Evolutionary conservation across 2,888 invertebrate genomes (phyloP).

Genomic region (Thyatira batis): DNA sequence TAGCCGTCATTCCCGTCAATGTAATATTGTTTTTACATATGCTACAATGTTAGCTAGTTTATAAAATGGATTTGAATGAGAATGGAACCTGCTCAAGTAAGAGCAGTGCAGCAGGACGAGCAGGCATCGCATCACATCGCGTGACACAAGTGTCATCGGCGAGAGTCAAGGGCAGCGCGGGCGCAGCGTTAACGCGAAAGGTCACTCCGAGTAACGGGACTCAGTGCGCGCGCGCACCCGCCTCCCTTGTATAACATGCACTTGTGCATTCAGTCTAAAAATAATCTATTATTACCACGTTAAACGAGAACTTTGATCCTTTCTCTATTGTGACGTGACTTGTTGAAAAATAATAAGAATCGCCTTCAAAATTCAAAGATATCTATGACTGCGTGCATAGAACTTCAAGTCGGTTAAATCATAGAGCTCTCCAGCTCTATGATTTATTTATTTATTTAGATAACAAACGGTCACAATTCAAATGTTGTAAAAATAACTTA

Average conservation of each 20-base stretch:
- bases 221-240: conserved; percentile 15
- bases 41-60: too few relatives aligned
- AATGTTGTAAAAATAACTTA: too few relatives aligned
- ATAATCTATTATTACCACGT: background rate
- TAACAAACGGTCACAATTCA: too few relatives aligned
- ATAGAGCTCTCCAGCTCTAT: too few relatives aligned
- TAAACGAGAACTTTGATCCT: background rate
- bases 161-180: conserved; percentile 38
- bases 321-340: background rate
- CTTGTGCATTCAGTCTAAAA: background rate
- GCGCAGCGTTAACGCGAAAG: conserved; percentile 29
- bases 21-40: too few relatives aligned
- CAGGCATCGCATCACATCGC: background rate
- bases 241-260: conserved; percentile 12
- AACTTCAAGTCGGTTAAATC: too few relatives aligned
- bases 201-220: conserved; percentile 42
- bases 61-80: background rate
- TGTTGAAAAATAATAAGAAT: too few relatives aligned
- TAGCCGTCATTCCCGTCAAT: too few relatives aligned
- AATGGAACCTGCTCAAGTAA: too few relatives aligned
- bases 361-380: too few relatives aligned
- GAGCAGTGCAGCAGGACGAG: background rate
- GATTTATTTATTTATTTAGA: too few relatives aligned
- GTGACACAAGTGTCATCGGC: conserved; percentile 19
- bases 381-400: too few relatives aligned